Conservation (phyloP, 2,797 vertebrate species). For the Dendrocincla fuliginosa region DNA sequence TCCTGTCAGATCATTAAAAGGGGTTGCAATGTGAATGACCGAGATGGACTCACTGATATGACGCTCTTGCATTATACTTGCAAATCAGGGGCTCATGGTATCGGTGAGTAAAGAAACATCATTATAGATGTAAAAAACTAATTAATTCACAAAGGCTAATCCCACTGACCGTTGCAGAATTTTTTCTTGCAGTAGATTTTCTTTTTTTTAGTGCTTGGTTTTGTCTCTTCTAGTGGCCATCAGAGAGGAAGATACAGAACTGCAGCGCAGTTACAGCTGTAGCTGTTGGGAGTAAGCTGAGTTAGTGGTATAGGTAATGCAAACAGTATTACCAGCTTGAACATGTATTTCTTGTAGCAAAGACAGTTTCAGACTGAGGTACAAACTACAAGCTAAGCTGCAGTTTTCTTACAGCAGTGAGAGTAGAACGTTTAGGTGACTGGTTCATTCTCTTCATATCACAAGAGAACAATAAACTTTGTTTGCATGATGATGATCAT, state of each 20-base stretch:
- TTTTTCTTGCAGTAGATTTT: not conserved
- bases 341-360: not conserved
- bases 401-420: not conserved
- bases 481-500: not conserved
- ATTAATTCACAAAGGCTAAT: not conserved
- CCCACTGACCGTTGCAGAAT: not conserved
- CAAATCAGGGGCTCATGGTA: conserved; percentile 96
- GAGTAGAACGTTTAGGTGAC: not conserved
- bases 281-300: not conserved
- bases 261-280: accelerated
- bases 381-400: not conserved
- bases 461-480: not conserved
- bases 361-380: not conserved
- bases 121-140: not conserved
- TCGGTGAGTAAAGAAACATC: conserved; percentile 81
- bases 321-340: not conserved
- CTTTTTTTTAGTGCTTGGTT: not conserved
- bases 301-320: not conserved
- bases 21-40: conserved; percentile 94
- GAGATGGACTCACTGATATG: conserved; percentile 97
- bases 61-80: conserved; percentile 92
- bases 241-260: not conserved
- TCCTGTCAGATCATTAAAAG: conserved; percentile 89
- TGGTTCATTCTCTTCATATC: not conserved
- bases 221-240: not conserved